phyloP scores from a whole-genome alignment of 1,140 invertebrate species.

The Lepidostoma basale region DNA sequence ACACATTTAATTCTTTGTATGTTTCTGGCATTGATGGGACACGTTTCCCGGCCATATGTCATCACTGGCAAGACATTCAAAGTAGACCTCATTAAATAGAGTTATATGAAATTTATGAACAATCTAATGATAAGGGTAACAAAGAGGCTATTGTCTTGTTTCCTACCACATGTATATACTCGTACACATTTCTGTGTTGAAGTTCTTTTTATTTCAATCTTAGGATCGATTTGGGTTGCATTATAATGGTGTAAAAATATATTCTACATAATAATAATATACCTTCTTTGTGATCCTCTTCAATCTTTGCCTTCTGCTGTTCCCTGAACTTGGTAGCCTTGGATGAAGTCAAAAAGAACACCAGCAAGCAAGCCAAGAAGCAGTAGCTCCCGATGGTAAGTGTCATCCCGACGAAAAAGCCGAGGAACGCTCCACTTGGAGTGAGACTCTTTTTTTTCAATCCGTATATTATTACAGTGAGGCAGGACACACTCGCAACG shows the following conservation, averaged over 20 bases:
- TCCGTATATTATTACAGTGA: conserved; percentile 71
- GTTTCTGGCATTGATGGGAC: no score
- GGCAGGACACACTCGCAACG: conserved; percentile 69
- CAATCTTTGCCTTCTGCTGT: conserved; percentile 73
- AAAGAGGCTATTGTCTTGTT: no score
- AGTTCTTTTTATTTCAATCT: no score
- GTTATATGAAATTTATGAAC: no score
- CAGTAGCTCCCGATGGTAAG: conserved; percentile 80
- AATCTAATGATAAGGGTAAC: no score
- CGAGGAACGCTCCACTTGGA: conserved; percentile 72
- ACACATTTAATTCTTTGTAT: no score
- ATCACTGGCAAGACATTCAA: no score
- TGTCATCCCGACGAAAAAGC: conserved; percentile 78
- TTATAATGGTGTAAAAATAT: neutral
- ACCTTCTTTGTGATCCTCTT: conserved; percentile 84
- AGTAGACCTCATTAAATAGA: no score
- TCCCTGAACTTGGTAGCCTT: conserved; percentile 81
- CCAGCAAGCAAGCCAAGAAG: conserved; percentile 74
- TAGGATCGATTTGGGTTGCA: neutral
- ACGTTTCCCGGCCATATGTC: no score
- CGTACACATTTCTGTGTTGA: no score
- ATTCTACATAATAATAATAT: no score
- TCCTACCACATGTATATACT: no score
- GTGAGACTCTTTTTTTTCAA: conserved; percentile 71
- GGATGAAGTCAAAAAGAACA: conserved; percentile 83